Conservation (phyloP, 1,140 invertebrate species). For the Drosophila ananassae region DNA sequence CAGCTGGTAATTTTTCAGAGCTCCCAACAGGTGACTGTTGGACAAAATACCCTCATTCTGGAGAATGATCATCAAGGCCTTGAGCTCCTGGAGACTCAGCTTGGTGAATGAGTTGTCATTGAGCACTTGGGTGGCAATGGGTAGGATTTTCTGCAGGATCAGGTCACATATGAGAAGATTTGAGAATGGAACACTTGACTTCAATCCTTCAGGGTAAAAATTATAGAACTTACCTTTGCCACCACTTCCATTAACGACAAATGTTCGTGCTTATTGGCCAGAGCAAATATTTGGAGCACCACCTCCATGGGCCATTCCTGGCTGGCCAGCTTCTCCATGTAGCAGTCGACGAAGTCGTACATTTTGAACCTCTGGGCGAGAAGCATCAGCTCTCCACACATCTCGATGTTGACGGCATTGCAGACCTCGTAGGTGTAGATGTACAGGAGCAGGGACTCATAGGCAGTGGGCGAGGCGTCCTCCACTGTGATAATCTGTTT, state of each 20-base stretch:
- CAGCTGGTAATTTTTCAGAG: conserved; percentile 48
- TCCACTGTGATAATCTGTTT: conserved; percentile 32
- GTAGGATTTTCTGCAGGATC: conserved; percentile 42
- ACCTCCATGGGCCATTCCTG: conserved; percentile 46
- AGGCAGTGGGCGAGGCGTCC: conserved; percentile 56
- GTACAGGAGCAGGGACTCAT: conserved; percentile 54
- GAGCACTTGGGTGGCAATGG: conserved; percentile 40
- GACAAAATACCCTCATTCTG: conserved; percentile 16
- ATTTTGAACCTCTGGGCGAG: conserved; percentile 44
- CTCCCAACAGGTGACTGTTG: conserved; percentile 25
- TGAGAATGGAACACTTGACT: too few relatives aligned
- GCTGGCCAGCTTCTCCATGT: conserved; percentile 32
- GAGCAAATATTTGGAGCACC: conserved; percentile 47
- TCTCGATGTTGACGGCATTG: conserved; percentile 38
- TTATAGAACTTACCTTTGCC: conserved; percentile 16
- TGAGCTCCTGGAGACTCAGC: conserved; percentile 38
- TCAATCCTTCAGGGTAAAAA: too few relatives aligned
- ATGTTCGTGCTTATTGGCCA: conserved; percentile 37
- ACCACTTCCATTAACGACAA: conserved; percentile 40
- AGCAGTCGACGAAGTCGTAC: conserved; percentile 50
- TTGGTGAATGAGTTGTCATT: conserved; percentile 38
- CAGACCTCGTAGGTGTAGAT: conserved; percentile 67
- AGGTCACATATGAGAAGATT: not conserved
- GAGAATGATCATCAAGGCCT: conserved; percentile 37
- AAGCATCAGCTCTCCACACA: conserved; percentile 41